These are phyloP conservation scores for Eleutherodactylus coqui DNA, from an alignment of 2,797 vertebrate species.

Conservation along the genomic window DNA sequence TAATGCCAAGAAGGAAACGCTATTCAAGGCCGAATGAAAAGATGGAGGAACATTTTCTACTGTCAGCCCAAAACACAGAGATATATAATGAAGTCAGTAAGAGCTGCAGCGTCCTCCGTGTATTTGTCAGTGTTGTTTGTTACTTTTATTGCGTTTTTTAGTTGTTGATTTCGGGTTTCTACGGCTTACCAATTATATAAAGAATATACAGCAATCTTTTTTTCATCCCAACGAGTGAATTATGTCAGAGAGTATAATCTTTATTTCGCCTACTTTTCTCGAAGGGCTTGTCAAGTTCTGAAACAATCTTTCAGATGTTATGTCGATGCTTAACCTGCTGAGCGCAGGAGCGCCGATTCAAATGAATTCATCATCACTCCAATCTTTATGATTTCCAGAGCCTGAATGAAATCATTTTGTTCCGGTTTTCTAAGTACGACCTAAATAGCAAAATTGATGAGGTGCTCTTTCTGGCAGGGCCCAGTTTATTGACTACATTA, in stretches of 20 bases:
- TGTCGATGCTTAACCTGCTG: constrained; percentile 54
- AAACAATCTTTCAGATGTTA: constrained; percentile 29
- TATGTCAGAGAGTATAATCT: constrained; percentile 30
- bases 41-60: not conserved
- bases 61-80: not conserved
- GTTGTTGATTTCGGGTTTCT: not conserved
- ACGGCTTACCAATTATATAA: not conserved
- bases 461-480: constrained; percentile 10
- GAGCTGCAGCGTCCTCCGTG: not conserved
- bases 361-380: constrained; percentile 39
- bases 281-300: constrained; percentile 27
- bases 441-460: constrained; percentile 23
- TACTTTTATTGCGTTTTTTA: not conserved
- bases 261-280: constrained; percentile 28
- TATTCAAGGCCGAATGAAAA: too few relatives aligned
- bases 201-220: not conserved
- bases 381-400: constrained; percentile 26
- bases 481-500: constrained; percentile 15
- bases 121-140: not conserved
- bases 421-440: constrained; percentile 10
- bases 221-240: constrained; percentile 19
- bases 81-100: not conserved
- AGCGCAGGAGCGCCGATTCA: constrained; percentile 20
- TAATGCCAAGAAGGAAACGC: too few relatives aligned
- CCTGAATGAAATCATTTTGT: constrained; percentile 24